A percentile compares a stretch with the other conserved stretches of the same genome.
Conservation (phyloP, 37 sponge, comb jelly and placozoan genomes). For the Beroe ovata region DNA sequence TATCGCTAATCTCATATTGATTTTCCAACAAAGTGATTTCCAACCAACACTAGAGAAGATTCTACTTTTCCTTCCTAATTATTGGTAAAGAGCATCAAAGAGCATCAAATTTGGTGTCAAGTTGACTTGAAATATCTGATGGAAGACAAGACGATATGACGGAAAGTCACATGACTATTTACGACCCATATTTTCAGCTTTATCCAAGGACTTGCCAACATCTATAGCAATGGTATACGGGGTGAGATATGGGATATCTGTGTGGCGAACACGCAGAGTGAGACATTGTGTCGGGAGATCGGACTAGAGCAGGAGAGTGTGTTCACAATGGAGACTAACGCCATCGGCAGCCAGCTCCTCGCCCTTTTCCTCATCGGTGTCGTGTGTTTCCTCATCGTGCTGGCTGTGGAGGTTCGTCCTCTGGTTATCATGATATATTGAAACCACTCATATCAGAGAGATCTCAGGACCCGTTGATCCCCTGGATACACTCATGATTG, state of each 20-base stretch:
- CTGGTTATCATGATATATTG: too few relatives aligned
- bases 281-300: neutral
- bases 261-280: neutral
- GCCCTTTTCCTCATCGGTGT: slow-evolving; percentile 10
- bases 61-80: slow-evolving; percentile 44
- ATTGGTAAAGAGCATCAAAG: too few relatives aligned
- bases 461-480: too few relatives aligned
- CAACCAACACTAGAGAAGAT: slow-evolving; percentile 43
- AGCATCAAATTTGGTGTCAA: too few relatives aligned
- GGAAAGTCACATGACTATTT: too few relatives aligned
- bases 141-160: too few relatives aligned
- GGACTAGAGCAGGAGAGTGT: neutral
- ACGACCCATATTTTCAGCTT: too few relatives aligned
- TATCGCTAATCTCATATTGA: slow-evolving; percentile 47
- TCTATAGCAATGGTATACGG: slow-evolving; percentile 46
- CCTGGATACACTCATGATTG: too few relatives aligned
- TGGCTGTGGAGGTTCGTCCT: neutral
- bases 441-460: too few relatives aligned
- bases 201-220: slow-evolving; percentile 53
- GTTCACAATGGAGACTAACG: neutral
- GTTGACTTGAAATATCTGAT: too few relatives aligned
- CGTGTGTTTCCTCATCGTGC: neutral
- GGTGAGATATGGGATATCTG: neutral
- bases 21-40: neutral
- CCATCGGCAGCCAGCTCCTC: slow-evolving; percentile 22